These are phyloP conservation scores for Melolontha melolontha DNA, from an alignment of 2,888 invertebrate species.

Conservation along the genomic window DNA sequence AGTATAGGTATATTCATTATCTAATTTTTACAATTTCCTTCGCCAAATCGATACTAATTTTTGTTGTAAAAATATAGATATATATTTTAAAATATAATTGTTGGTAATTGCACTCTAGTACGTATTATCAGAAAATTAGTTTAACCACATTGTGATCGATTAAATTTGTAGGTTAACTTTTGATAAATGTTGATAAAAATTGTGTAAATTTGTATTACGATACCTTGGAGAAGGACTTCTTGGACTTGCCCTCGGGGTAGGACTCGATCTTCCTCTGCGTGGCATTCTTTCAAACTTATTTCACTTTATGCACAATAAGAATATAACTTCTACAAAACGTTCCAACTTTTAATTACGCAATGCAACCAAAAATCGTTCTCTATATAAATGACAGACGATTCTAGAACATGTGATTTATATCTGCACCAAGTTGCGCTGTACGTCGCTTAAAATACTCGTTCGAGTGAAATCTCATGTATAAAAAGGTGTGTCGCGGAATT, in stretches of 20 bases:
- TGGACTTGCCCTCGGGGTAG: slow-evolving; percentile 69
- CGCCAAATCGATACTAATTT: too few relatives aligned
- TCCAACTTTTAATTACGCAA: slow-evolving; percentile 37
- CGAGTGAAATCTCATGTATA: background rate
- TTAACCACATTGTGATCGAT: too few relatives aligned
- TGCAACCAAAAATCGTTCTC: slow-evolving; percentile 15
- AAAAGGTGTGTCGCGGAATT: background rate
- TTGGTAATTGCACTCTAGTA: too few relatives aligned
- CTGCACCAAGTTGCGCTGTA: slow-evolving; percentile 1
- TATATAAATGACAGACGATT: slow-evolving; percentile 37
- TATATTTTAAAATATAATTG: too few relatives aligned
- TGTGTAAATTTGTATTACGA: too few relatives aligned
- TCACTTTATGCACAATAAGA: slow-evolving; percentile 2
- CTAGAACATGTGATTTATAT: slow-evolving; percentile 44
- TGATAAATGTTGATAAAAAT: slow-evolving; percentile 19
- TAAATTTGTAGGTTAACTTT: background rate
- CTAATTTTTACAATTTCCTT: too few relatives aligned
- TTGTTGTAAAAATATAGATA: too few relatives aligned
- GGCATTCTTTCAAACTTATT: slow-evolving; percentile 69
- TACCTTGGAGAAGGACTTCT: slow-evolving; percentile 52
- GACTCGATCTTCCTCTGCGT: slow-evolving; percentile 80
- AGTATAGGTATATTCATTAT: too few relatives aligned
- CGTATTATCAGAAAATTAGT: background rate
- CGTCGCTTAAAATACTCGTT: background rate
- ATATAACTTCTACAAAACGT: slow-evolving; percentile 4